phyloP scores from a whole-genome alignment of 2,797 vertebrate species.

The Smutsia temminckii region DNA sequence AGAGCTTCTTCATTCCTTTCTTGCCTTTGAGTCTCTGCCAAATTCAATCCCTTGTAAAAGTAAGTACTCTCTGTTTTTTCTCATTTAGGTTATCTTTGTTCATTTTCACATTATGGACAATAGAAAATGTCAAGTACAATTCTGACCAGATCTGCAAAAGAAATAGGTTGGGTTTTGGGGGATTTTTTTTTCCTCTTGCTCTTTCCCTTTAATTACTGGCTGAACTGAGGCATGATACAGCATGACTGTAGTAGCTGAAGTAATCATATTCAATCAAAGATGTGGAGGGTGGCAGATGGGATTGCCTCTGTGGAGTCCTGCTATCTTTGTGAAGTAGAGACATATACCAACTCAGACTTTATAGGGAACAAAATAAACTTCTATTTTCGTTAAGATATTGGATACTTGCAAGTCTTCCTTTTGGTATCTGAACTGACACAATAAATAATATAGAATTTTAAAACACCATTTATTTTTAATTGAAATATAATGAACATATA shows the following conservation, averaged over 20 bases:
- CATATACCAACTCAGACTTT: background rate
- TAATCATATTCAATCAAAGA: background rate
- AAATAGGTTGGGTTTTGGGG: background rate
- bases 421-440: background rate
- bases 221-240: background rate
- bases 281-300: background rate
- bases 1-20: background rate
- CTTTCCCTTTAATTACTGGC: background rate
- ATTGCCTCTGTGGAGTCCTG: background rate
- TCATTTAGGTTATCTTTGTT: background rate
- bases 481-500: background rate
- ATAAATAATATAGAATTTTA: background rate
- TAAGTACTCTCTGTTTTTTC: background rate
- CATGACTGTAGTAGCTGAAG: too few species aligned
- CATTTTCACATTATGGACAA: background rate
- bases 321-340: background rate
- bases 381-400: background rate
- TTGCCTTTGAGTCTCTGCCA: background rate
- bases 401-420: background rate
- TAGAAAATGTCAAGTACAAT: background rate
- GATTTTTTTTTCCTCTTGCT: background rate
- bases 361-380: background rate
- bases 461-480: background rate
- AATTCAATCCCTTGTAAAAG: background rate
- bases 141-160: background rate